Conservation (phyloP, 2,888 invertebrate species). For the Pegoplata infirma region DNA sequence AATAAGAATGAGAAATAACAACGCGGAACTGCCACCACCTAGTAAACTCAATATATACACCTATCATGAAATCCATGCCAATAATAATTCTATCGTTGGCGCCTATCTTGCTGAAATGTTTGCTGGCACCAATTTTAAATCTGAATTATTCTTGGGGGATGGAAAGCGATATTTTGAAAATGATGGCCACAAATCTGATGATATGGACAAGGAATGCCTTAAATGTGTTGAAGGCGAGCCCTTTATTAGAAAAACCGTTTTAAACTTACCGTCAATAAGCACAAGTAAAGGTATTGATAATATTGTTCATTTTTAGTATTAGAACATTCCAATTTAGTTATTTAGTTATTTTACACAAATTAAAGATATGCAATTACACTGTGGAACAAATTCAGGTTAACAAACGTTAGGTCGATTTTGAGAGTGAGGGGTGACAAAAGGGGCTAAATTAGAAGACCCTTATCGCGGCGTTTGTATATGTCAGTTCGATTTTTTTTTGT, state of each 20-base stretch:
- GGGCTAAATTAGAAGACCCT: too few relatives aligned
- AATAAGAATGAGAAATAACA: slow-evolving; percentile 82
- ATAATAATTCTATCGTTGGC: slow-evolving; percentile 81
- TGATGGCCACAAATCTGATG: slow-evolving; percentile 65
- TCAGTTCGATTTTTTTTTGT: too few relatives aligned
- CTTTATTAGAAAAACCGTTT: slow-evolving; percentile 62
- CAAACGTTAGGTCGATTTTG: too few relatives aligned
- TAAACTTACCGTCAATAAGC: neutral
- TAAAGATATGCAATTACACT: too few relatives aligned
- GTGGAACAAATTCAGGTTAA: too few relatives aligned
- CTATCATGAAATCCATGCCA: slow-evolving; percentile 85
- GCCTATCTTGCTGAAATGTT: slow-evolving; percentile 93
- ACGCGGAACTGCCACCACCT: slow-evolving; percentile 84
- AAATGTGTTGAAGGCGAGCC: slow-evolving; percentile 71
- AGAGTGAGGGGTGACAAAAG: too few relatives aligned
- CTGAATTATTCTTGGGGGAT: slow-evolving; percentile 87
- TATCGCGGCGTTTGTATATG: too few relatives aligned
- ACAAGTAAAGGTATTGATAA: slow-evolving; percentile 14
- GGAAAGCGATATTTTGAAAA: slow-evolving; percentile 77
- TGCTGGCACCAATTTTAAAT: slow-evolving; percentile 82
- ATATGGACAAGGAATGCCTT: slow-evolving; percentile 72
- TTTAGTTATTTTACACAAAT: too few relatives aligned
- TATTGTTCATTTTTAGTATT: neutral
- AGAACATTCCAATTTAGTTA: too few relatives aligned
- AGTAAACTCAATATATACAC: slow-evolving; percentile 84